Evolutionary conservation across 2,797 vertebrate species (phyloP).

Genomic region (Xenopus petersii): DNA sequence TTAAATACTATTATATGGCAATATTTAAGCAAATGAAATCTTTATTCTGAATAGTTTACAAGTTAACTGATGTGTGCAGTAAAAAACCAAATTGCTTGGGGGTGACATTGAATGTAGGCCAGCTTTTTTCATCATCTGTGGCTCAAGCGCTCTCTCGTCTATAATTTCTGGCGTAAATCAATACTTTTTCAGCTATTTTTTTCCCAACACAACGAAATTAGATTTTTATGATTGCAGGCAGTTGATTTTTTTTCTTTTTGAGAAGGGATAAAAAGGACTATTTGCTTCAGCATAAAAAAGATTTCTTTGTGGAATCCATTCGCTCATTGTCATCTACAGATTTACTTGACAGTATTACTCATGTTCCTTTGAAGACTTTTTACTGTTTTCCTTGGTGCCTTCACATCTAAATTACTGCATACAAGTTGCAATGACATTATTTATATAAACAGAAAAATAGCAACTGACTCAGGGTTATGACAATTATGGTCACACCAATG

Average conservation of each 20-base stretch:
- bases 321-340: conserved; percentile 26
- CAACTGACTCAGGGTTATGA: too few species aligned
- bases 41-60: too few species aligned
- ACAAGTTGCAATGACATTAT: not conserved
- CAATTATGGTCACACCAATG: too few species aligned
- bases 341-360: conserved; percentile 32
- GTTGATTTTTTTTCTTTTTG: conserved; percentile 10
- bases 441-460: not conserved
- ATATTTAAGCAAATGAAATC: too few species aligned
- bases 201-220: not conserved
- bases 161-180: not conserved
- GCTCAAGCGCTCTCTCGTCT: not conserved
- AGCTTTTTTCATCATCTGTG: too few species aligned
- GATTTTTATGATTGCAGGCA: not conserved
- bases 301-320: conserved; percentile 8
- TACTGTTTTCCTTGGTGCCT: conserved; percentile 27
- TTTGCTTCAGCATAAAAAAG: conserved; percentile 14
- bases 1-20: too few species aligned
- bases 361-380: conserved; percentile 26
- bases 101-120: too few species aligned
- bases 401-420: conserved; percentile 24
- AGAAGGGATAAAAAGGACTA: conserved; percentile 3
- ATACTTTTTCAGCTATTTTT: not conserved
- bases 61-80: too few species aligned
- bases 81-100: too few species aligned